phyloP scores from a whole-genome alignment of 1,140 invertebrate species.

The Drosophila ercepeae region DNA sequence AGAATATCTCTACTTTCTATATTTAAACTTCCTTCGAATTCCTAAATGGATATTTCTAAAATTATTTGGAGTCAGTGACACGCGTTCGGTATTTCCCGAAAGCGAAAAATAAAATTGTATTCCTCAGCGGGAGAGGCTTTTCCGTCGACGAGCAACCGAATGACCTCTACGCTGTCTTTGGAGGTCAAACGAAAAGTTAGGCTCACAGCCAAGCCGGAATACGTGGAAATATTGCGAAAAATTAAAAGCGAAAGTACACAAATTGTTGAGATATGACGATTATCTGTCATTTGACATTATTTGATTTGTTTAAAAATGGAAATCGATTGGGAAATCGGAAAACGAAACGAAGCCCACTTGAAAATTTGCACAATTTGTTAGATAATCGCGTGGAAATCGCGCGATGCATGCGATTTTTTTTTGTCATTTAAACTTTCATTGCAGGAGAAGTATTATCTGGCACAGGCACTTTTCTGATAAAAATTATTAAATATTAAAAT shows the following conservation, averaged over 20 bases:
- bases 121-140: conserved; percentile 15
- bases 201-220: background rate
- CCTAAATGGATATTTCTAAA: conserved; percentile 43
- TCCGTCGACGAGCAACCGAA: conserved; percentile 18
- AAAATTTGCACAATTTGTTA: conserved; percentile 50
- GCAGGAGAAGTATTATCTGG: background rate
- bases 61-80: conserved; percentile 43
- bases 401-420: background rate
- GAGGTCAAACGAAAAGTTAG: conserved; percentile 54
- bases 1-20: conserved; percentile 12
- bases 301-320: conserved; percentile 14
- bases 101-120: conserved; percentile 22
- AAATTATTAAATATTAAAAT: conserved; percentile 44
- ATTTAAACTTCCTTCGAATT: conserved; percentile 38
- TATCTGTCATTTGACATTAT: conserved; percentile 23
- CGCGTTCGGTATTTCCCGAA: conserved; percentile 27
- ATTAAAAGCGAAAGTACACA: conserved; percentile 20
- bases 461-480: background rate
- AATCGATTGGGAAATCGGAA: conserved; percentile 8
- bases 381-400: conserved; percentile 46
- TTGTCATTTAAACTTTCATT: background rate
- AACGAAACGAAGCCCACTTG: background rate
- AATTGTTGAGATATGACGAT: background rate
- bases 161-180: conserved; percentile 64
- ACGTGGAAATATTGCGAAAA: conserved; percentile 31